Evolutionary conservation across 1,140 invertebrate genomes (phyloP), one percentile per base, ranked within the genome.

Genomic region (Diabrotica undecimpunctata): DNA sequence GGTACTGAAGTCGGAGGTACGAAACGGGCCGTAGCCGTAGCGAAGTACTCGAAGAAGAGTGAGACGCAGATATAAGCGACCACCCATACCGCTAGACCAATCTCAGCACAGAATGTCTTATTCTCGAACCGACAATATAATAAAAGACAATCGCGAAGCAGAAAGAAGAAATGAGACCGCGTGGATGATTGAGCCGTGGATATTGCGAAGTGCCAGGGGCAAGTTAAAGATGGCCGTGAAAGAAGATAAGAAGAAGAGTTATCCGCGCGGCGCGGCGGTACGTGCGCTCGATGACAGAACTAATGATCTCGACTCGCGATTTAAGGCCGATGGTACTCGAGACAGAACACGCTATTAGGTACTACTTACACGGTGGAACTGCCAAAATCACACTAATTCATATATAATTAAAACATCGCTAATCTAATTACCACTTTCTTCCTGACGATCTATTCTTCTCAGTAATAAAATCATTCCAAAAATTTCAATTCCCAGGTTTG

Each of bases 61-160:
- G 38, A 39, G 57, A 36, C 57, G 57, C 57, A 25, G 57, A 25
- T 55, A 36, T 37, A 14, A 64, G 64, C 75, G 75, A 77, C 75
- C 75, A 77, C 75, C 75, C 75, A 75, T 70, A 72, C 74, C 68
- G 74, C 70, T 73, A 75, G 75, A 77, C 75, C 75, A 77, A 77
- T 77, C 75, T 77, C 71, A 66, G 71, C 71, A 63, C 71, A 75
- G 72, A 75, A 76, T 75, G 75, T 76, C 75, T 76, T 76, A 76
- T 75, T 76, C 73, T 68, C 70, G 72, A 67, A 53, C 74, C 72
- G 72, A 73, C 71, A 71, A 71, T 71, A 72, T 73, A 75, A 75
- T 74, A 74, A 75, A 75, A 75, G 70, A 74, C 74, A 75, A 75
- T 74, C 74, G 72, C 73, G 70, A 70, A 70, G 73, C 70, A 70